Percentiles rank a stretch among this genome's conserved stretches.
Conservation (phyloP, 2,113 vertebrate genomes). For the Verasper variegatus region DNA sequence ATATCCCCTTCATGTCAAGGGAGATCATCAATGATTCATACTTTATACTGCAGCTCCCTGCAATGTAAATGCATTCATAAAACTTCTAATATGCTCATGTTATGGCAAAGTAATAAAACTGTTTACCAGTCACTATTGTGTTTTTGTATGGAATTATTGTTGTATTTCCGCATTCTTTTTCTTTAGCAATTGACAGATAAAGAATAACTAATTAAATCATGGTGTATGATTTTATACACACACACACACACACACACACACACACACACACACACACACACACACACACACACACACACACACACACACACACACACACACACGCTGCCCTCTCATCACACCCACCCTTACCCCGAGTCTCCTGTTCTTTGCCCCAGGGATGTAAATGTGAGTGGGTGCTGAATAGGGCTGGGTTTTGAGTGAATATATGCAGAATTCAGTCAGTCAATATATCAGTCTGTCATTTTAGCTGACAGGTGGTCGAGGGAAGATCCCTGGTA, state of each 20-base stretch:
- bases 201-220: slow-evolving; percentile 62
- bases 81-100: slow-evolving; percentile 55
- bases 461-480: slow-evolving; percentile 67
- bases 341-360: slow-evolving; percentile 37
- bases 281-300: not conserved
- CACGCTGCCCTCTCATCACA: not conserved
- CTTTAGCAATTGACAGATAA: slow-evolving; percentile 47
- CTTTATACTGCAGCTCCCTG: slow-evolving; percentile 52
- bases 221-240: slow-evolving; percentile 7
- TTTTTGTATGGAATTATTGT: slow-evolving; percentile 60
- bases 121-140: slow-evolving; percentile 59
- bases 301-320: not conserved
- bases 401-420: slow-evolving; percentile 61
- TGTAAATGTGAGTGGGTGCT: slow-evolving; percentile 66
- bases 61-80: slow-evolving; percentile 68
- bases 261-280: not conserved
- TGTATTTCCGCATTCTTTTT: slow-evolving; percentile 44
- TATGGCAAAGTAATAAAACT: slow-evolving; percentile 63
- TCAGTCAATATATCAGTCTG: slow-evolving; percentile 69
- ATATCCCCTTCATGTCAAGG: slow-evolving; percentile 61
- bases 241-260: not conserved
- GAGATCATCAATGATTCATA: slow-evolving; percentile 76
- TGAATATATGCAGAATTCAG: slow-evolving; percentile 65
- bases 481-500: slow-evolving; percentile 41
- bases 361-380: slow-evolving; percentile 60